Conservation (phyloP, 2,113 vertebrate genomes). For the Scatophagus argus region DNA sequence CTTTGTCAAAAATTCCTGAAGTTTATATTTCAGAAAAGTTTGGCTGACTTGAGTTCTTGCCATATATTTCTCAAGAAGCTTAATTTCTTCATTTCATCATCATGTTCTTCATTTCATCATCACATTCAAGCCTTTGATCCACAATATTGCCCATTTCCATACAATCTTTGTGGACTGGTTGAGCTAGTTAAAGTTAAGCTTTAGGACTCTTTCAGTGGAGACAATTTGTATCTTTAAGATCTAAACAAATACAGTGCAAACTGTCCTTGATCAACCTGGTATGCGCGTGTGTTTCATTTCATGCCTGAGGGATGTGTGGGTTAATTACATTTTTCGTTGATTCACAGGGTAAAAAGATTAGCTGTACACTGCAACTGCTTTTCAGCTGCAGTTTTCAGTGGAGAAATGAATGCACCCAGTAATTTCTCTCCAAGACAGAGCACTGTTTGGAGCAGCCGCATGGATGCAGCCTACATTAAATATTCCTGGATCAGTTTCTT, state of each 20-base stretch:
- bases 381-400: slow-evolving; percentile 23
- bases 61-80: slow-evolving; percentile 42
- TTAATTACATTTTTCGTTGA: slow-evolving; percentile 63
- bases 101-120: slow-evolving; percentile 67
- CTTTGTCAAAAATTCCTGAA: slow-evolving; percentile 25
- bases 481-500: slow-evolving; percentile 32
- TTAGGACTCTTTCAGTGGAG: neutral
- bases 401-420: slow-evolving; percentile 33
- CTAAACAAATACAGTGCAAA: slow-evolving; percentile 50
- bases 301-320: slow-evolving; percentile 51
- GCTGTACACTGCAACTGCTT: slow-evolving; percentile 53
- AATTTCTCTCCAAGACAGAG: slow-evolving; percentile 21
- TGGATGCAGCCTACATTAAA: slow-evolving; percentile 35
- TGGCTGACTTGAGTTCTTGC: slow-evolving; percentile 32
- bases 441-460: slow-evolving; percentile 32
- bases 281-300: slow-evolving; percentile 41
- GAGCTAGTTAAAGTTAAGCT: slow-evolving; percentile 34
- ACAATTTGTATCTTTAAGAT: slow-evolving; percentile 38
- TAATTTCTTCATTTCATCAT: slow-evolving; percentile 63
- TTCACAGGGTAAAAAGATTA: slow-evolving; percentile 61
- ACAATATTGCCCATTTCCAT: slow-evolving; percentile 56
- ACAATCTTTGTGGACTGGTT: slow-evolving; percentile 53
- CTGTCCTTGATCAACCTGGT: slow-evolving; percentile 46
- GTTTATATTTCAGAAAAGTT: slow-evolving; percentile 30
- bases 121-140: slow-evolving; percentile 60